Evolutionary conservation across 2,797 vertebrate species (phyloP), one percentile per base, ranked within the genome.

Genomic region (Crocidura indochinensis): DNA sequence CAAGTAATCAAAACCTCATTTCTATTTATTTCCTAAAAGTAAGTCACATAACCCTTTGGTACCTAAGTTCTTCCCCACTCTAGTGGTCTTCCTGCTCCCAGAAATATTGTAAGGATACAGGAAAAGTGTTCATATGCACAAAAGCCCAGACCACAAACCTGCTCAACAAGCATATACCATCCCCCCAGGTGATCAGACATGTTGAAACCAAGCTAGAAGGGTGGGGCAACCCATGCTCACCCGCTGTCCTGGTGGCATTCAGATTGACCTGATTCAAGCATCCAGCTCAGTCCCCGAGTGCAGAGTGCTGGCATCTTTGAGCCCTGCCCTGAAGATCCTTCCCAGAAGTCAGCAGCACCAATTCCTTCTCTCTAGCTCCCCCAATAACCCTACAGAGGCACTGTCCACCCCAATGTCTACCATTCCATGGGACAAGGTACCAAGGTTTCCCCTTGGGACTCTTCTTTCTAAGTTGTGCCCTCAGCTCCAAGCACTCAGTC

Each of bases 381-480:
- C 56, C 38, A 38, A 38, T 38, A 38, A 38, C 38, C 38, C 38
- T 38, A 84, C 47, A 90, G 77, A 80, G 65, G 44, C 17, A 73
- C 49, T 64, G 24, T 80, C 27, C 8, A 44, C 27, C 9, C 51
- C 14, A 0, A 0, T 10, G 51, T 14, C 51, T 53, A 14, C 51
- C 14, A 51, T 15, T 51, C 7, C 14, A 10, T 51, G 51, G 51
- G 51, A 51, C 51, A 15, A 51, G 51, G 7, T 51, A 51, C 51
- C 2, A 15, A 51, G 51, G 64, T 15, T 46, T 8, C 62, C 47
- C 31, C 6, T 22, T 14, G 2, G 68, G 81, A 79, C 83, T 29
- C 67, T 20, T 72, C 67, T 19, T 78, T 87, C 65, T 44, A 53
- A 77, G 29, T 82, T 38, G 12, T 17, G 60, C 78, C 91, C 68